Base-by-base conservation (phyloP, 2,797 vertebrate genomes). In the Tauraco hartlaubi region DNA sequence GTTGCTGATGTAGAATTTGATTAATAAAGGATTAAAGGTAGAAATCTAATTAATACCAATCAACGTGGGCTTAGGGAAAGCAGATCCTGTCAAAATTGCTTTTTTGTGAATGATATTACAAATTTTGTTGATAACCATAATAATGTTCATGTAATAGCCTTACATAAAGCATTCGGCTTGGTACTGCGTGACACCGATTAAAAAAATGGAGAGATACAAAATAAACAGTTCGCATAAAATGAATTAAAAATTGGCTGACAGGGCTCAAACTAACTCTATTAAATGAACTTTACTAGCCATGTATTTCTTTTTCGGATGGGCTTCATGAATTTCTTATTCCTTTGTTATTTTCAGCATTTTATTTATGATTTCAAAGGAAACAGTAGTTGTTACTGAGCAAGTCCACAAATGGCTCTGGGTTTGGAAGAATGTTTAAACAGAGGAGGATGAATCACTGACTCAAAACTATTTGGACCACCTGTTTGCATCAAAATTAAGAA, bases 21-120 rank as follows among this genome's bases (percentile, higher is more conserved):
- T 96, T 97, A 95, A 93, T 96, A 90, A 90, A 88, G 92, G 94
- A 97, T 96, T 96, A 96, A 93, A 2, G 0, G 59, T 22, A 51
- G 80, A 78, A 96, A 93, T 69, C 80, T 96, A 96, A 97, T 94
- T 95, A 95, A 95, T 92, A 88, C 66, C 85, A 92, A 88, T 93
- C 93, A 97, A 26, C 13, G 1, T 15, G 62, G 83, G 90, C 77
- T 95, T 79, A 95, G 83, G 77, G 90, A 93, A 86, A 94, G 76
- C 31, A 86, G 88, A 92, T 76, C 88, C 77, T 92, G 90, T 95
- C 94, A 96, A 93, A 97, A 96, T 85, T 66, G 72, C 19, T 69
- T 90, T 92, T 94, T 83, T 59, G 56, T 94, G 85, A 92, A 94
- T 66, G 85, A 92, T 83, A 67, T 90, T 78, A 69, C 76, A 86